Evolutionary conservation across 2,888 invertebrate genomes (phyloP).

Genomic region (Reticulitermes lucifugus): DNA sequence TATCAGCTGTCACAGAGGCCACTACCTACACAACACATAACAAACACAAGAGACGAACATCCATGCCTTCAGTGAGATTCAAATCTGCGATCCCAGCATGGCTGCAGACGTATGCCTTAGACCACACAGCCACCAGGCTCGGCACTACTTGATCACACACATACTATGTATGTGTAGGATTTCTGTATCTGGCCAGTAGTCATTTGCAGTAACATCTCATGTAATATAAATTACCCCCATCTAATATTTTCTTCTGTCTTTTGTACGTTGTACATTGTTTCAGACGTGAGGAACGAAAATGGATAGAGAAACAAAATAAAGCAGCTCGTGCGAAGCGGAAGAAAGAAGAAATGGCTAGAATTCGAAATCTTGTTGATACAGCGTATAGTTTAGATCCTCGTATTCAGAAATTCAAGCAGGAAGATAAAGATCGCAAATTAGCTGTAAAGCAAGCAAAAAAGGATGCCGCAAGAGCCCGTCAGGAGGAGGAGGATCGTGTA

Average conservation of each 20-base stretch:
- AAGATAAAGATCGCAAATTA: conserved; percentile 90
- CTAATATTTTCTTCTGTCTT: background rate
- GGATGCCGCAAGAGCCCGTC: conserved; percentile 83
- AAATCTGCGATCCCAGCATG: too few species aligned
- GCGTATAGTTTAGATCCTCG: conserved; percentile 96
- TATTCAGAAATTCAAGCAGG: conserved; percentile 91
- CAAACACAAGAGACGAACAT: too few species aligned
- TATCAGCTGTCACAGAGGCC: too few species aligned
- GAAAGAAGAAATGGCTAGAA: conserved; percentile 96
- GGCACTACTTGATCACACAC: too few species aligned
- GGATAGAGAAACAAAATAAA: conserved; percentile 99
- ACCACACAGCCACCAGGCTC: too few species aligned
- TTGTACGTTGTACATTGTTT: conserved; percentile 11
- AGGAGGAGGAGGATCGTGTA: conserved; percentile 85
- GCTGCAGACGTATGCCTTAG: too few species aligned
- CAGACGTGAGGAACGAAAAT: conserved; percentile 91
- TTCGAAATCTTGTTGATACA: conserved; percentile 91
- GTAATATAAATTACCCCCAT: background rate
- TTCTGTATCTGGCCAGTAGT: too few species aligned
- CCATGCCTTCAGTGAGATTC: too few species aligned
- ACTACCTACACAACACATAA: too few species aligned
- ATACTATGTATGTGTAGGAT: too few species aligned
- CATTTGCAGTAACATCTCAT: too few species aligned
- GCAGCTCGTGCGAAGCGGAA: conserved; percentile 90
- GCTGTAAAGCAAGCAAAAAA: conserved; percentile 88